A percentile compares a stretch with the other conserved stretches of the same genome.
These are phyloP conservation scores for Serranus cabrilla DNA, from an alignment of 2,797 vertebrate genomes.

Conservation along the genomic window DNA sequence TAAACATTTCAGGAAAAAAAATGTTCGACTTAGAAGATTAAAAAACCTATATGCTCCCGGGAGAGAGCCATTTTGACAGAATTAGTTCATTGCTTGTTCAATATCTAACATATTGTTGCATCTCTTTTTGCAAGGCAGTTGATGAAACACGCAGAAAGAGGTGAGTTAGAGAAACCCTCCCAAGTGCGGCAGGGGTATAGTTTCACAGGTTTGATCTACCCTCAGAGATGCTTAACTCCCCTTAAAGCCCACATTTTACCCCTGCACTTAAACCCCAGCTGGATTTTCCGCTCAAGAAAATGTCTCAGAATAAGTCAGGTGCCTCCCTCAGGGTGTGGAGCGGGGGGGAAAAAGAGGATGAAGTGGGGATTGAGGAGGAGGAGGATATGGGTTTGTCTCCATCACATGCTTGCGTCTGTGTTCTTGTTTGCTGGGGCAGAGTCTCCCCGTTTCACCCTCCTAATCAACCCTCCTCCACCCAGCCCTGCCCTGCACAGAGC, in stretches of 20 bases:
- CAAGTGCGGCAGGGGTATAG: constrained; percentile 53
- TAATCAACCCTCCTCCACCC: constrained; percentile 58
- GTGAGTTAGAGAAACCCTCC: constrained; percentile 57
- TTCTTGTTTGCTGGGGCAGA: constrained; percentile 70
- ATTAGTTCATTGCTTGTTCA: constrained; percentile 77
- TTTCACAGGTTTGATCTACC: constrained; percentile 75
- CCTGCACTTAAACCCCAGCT: constrained; percentile 73
- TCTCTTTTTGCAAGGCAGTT: constrained; percentile 65
- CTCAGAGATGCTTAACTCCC: constrained; percentile 74
- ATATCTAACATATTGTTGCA: constrained; percentile 68
- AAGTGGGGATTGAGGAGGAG: constrained; percentile 28
- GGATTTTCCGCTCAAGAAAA: constrained; percentile 75
- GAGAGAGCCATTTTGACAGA: constrained; percentile 76
- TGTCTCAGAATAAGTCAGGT: constrained; percentile 75
- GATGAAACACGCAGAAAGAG: constrained; percentile 76
- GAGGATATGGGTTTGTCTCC: constrained; percentile 55
- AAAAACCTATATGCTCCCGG: constrained; percentile 57
- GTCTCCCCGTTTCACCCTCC: constrained; percentile 61
- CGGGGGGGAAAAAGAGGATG: constrained; percentile 24
- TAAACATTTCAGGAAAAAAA: constrained; percentile 67
- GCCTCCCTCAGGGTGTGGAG: constrained; percentile 66
- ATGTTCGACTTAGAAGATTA: constrained; percentile 63
- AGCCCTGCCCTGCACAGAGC: constrained; percentile 41
- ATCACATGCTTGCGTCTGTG: constrained; percentile 62
- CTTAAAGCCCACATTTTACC: constrained; percentile 77